phyloP scores from a whole-genome alignment of 2,797 vertebrate species.

The Esox masquinongy region DNA sequence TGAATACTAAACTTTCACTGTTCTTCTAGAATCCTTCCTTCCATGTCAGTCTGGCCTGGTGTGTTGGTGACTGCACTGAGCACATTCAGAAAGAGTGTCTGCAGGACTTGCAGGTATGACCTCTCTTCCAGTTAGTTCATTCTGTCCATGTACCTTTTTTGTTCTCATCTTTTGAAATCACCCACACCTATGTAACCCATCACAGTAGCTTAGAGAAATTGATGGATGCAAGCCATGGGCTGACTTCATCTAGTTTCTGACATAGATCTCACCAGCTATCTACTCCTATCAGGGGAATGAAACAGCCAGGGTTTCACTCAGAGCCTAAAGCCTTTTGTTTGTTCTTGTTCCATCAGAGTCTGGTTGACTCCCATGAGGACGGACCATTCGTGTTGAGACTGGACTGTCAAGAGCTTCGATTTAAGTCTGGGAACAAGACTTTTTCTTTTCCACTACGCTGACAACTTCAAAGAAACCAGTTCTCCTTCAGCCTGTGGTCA shows the following conservation, averaged over 20 bases:
- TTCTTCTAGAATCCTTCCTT: slow-evolving; percentile 88
- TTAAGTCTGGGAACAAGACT: slow-evolving; percentile 90
- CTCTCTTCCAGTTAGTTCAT: neutral
- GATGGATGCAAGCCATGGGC: neutral
- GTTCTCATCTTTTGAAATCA: neutral
- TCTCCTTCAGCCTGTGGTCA: neutral
- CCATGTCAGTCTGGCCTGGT: slow-evolving; percentile 94
- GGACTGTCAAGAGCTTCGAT: slow-evolving; percentile 79
- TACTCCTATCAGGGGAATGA: neutral
- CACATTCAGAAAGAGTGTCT: slow-evolving; percentile 73
- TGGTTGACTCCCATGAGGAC: slow-evolving; percentile 83
- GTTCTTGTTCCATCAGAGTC: slow-evolving; percentile 60
- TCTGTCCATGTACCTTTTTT: neutral
- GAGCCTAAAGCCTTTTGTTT: neutral
- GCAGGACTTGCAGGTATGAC: slow-evolving; percentile 83
- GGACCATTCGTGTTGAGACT: slow-evolving; percentile 72
- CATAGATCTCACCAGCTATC: neutral
- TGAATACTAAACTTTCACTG: neutral
- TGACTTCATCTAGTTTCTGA: neutral
- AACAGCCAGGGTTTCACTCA: neutral
- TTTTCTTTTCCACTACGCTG: slow-evolving; percentile 63
- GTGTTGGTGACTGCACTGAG: slow-evolving; percentile 78
- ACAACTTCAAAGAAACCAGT: slow-evolving; percentile 6
- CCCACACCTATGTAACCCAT: neutral
- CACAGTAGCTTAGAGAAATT: neutral